Evolutionary conservation across 2,888 invertebrate species (phyloP).

Genomic region (Lasioglossum oenotherae): DNA sequence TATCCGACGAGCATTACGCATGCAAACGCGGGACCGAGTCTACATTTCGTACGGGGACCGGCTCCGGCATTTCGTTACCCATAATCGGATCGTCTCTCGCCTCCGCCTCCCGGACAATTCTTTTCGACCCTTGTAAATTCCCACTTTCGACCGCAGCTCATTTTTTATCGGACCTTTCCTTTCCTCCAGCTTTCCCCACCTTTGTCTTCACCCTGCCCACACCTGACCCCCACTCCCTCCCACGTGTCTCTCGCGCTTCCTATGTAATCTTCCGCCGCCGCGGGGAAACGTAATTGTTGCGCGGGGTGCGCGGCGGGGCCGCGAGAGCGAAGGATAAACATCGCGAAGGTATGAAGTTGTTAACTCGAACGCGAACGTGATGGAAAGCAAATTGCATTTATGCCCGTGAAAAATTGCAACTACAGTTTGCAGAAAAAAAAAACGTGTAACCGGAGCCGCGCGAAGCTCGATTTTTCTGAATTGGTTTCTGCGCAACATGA

Average conservation of each 20-base stretch:
- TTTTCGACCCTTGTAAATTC: slow-evolving; percentile 7
- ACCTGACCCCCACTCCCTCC: no score
- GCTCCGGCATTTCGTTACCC: slow-evolving; percentile 10
- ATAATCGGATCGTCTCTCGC: slow-evolving; percentile 48
- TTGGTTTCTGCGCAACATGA: background rate
- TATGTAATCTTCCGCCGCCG: slow-evolving; percentile 1
- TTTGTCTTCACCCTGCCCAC: background rate
- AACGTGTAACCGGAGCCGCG: background rate
- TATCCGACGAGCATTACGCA: slow-evolving; percentile 65
- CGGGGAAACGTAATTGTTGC: slow-evolving; percentile 36
- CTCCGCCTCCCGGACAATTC: background rate
- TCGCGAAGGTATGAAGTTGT: slow-evolving; percentile 34
- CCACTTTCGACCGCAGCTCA: slow-evolving; percentile 19
- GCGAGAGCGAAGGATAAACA: slow-evolving; percentile 30
- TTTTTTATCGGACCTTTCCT: background rate
- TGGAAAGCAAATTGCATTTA: slow-evolving; percentile 45
- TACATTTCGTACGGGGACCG: slow-evolving; percentile 27
- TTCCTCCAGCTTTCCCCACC: background rate
- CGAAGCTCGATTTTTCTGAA: slow-evolving; percentile 5
- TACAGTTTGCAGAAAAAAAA: background rate
- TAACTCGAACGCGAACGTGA: slow-evolving; percentile 45
- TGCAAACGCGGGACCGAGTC: slow-evolving; percentile 49
- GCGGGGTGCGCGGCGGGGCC: background rate
- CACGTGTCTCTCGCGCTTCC: background rate
- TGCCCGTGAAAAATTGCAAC: slow-evolving; percentile 29